A percentile compares a stretch with the other conserved stretches of the same genome.
These are phyloP conservation scores for Incurvaria masculella DNA, from an alignment of 2,888 invertebrate species.

Conservation along the genomic window DNA sequence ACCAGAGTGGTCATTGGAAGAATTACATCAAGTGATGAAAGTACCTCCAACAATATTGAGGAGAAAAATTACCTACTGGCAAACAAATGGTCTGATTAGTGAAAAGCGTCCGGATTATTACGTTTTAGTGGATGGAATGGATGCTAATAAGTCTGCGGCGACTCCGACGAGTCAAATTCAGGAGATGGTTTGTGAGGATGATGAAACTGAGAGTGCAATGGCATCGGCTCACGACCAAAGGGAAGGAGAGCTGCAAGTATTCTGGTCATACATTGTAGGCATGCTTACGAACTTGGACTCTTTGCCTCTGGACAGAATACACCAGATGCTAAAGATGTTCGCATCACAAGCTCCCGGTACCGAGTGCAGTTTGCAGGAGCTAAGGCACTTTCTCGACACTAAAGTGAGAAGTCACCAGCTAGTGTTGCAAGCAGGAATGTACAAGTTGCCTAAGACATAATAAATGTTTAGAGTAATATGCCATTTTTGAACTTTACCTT, in stretches of 20 bases:
- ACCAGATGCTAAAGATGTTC: constrained; percentile 96
- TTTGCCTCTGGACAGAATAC: constrained; percentile 86
- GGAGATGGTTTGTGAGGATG: constrained; percentile 79
- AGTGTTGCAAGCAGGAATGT: constrained; percentile 80
- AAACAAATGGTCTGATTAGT: constrained; percentile 82
- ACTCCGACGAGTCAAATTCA: constrained; percentile 49
- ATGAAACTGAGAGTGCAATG: constrained; percentile 91
- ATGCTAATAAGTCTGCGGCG: constrained; percentile 53
- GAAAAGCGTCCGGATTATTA: constrained; percentile 76
- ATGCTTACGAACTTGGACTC: constrained; percentile 96
- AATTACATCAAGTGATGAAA: constrained; percentile 80
- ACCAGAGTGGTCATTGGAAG: constrained; percentile 82
- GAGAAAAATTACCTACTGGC: constrained; percentile 90
- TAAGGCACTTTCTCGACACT: constrained; percentile 85
- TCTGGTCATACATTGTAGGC: constrained; percentile 96
- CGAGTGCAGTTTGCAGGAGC: constrained; percentile 85
- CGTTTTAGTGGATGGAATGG: constrained; percentile 63
- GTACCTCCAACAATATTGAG: constrained; percentile 83
- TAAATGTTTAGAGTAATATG: constrained; percentile 4
- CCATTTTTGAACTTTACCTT: background rate
- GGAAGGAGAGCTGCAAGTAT: constrained; percentile 90
- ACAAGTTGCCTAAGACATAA: constrained; percentile 76
- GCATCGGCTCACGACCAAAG: constrained; percentile 92
- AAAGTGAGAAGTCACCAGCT: constrained; percentile 91
- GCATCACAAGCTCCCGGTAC: constrained; percentile 89